Conservation (phyloP, 2,888 invertebrate genomes). For the Therioaphis trifolii region DNA sequence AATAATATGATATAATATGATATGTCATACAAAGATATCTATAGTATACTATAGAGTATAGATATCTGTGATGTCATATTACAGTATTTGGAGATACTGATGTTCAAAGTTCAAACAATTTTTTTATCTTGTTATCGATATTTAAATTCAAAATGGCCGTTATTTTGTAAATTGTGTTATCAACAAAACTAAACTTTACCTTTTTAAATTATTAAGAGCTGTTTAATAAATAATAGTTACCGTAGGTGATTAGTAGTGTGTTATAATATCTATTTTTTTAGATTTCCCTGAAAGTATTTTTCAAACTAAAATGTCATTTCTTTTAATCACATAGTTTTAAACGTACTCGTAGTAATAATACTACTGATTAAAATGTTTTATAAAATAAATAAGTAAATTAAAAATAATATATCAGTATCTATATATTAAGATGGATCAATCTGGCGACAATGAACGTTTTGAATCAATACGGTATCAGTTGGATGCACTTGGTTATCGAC, state of each 20-base stretch:
- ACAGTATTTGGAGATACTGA: no score
- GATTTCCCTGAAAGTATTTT: background rate
- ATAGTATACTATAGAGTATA: no score
- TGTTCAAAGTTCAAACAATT: no score
- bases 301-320: background rate
- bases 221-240: no score
- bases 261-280: no score
- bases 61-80: no score
- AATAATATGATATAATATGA: no score
- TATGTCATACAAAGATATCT: no score
- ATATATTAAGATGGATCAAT: constrained; percentile 4
- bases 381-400: background rate
- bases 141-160: no score
- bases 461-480: constrained; percentile 77
- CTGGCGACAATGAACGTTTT: constrained; percentile 67
- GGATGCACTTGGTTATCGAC: constrained; percentile 85
- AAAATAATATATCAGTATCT: background rate
- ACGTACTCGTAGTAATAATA: background rate
- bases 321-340: background rate
- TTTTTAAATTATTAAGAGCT: background rate
- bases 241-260: no score
- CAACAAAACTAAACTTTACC: background rate
- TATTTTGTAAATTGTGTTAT: background rate
- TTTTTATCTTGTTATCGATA: no score
- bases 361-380: background rate